Evolutionary conservation across 2,888 invertebrate genomes (phyloP).

Genomic region (Argyresthia albistria): DNA sequence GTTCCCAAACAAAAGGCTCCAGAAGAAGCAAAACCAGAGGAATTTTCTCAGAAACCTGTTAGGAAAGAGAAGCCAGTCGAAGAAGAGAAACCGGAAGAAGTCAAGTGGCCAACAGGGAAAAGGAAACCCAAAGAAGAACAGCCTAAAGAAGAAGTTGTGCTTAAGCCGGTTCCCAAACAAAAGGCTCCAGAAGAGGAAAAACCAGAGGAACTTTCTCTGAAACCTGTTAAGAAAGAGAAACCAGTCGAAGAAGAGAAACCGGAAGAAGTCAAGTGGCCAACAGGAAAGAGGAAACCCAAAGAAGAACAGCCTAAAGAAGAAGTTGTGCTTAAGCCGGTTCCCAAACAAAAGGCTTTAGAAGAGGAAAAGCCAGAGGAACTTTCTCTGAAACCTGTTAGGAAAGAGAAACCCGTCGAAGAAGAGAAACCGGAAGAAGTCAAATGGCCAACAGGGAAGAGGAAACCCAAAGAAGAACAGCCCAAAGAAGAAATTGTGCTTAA

Average conservation of each 20-base stretch:
- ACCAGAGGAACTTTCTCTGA: constrained; percentile 33
- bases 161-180: constrained; percentile 33
- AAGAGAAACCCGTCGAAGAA: constrained; percentile 23
- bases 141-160: constrained; percentile 26
- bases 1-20: constrained; percentile 20
- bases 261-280: constrained; percentile 33
- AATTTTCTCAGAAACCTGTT: constrained; percentile 17
- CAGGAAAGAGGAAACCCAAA: constrained; percentile 17
- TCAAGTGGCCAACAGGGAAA: constrained; percentile 22
- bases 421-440: constrained; percentile 27
- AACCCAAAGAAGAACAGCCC: constrained; percentile 38
- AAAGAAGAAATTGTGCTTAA: constrained; percentile 64
- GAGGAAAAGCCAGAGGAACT: constrained; percentile 47
- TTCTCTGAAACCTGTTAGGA: constrained; percentile 38
- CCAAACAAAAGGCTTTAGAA: constrained; percentile 26
- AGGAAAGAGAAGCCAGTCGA: constrained; percentile 15
- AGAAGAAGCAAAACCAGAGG: constrained; percentile 38
- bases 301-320: constrained; percentile 23
- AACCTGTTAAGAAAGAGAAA: constrained; percentile 36
- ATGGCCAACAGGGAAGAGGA: constrained; percentile 38
- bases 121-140: constrained; percentile 20
- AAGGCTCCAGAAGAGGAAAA: constrained; percentile 27
- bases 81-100: constrained; percentile 28
- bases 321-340: constrained; percentile 24
- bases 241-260: constrained; percentile 30